Percentiles rank a stretch among this genome's conserved stretches.
These are phyloP conservation scores for Poecile atricapillus DNA, from an alignment of 2,113 vertebrate genomes.

Conservation along the genomic window DNA sequence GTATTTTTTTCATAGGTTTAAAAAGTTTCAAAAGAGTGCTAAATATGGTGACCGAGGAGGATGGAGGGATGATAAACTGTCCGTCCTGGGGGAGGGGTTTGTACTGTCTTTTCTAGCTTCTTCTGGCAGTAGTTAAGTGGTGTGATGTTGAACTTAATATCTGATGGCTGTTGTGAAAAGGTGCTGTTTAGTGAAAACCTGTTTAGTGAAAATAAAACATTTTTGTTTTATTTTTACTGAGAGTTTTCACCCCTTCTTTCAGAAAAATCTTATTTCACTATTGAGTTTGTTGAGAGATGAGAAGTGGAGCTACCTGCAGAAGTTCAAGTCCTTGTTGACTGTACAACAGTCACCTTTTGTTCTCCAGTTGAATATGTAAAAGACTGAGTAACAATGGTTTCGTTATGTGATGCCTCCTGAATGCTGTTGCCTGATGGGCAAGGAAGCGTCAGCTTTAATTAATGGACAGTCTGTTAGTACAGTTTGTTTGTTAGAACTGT, in stretches of 20 bases:
- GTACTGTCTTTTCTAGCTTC: background rate
- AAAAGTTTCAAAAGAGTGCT: background rate
- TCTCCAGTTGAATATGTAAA: background rate
- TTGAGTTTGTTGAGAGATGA: background rate
- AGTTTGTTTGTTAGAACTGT: background rate
- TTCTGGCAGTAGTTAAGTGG: background rate
- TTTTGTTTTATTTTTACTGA: background rate
- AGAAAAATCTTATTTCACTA: background rate
- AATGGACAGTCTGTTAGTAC: background rate
- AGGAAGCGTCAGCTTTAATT: constrained; percentile 23
- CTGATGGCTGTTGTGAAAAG: background rate
- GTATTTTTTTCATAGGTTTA: background rate
- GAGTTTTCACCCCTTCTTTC: background rate
- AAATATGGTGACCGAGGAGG: background rate
- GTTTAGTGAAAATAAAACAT: too few species aligned
- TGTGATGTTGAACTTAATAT: background rate
- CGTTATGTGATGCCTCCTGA: constrained; percentile 12
- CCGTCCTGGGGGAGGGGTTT: background rate
- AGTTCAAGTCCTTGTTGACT: background rate
- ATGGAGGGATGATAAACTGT: background rate
- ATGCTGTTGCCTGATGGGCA: constrained; percentile 2
- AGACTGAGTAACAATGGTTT: constrained; percentile 6
- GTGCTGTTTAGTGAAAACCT: background rate
- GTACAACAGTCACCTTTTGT: constrained; percentile 9
- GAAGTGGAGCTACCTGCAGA: background rate